Evolutionary conservation across 2,113 vertebrate genomes (phyloP).

Genomic region (Acanthisitta chloris): DNA sequence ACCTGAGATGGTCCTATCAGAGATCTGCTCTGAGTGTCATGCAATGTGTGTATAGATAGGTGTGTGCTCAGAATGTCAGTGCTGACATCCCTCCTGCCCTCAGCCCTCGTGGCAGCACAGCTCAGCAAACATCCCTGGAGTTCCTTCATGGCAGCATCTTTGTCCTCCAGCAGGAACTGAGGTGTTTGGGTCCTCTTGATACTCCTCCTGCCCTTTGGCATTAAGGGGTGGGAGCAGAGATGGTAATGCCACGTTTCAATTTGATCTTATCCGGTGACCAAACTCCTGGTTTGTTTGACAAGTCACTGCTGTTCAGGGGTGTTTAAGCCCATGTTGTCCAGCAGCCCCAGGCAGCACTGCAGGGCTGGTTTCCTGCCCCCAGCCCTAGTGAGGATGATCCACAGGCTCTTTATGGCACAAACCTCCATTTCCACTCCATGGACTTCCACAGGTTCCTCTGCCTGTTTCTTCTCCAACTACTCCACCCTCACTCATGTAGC

Average conservation of each 20-base stretch:
- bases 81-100: not conserved
- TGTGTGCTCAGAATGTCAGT: not conserved
- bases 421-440: rapidly evolving
- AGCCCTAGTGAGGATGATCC: not conserved
- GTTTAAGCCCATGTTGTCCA: not conserved
- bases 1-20: not conserved
- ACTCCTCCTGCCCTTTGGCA: not conserved
- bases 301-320: not conserved
- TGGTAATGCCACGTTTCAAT: rapidly evolving
- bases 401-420: no score
- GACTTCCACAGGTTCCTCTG: not conserved
- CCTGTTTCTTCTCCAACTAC: not conserved
- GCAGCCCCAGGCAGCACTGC: not conserved
- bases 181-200: not conserved
- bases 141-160: not conserved
- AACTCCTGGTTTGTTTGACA: not conserved
- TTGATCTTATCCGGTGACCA: not conserved
- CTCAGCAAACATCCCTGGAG: not conserved
- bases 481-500: rapidly evolving
- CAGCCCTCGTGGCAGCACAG: rapidly evolving
- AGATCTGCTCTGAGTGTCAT: not conserved
- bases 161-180: rapidly evolving
- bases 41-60: no score
- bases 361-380: not conserved
- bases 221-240: not conserved